phyloP scores from a whole-genome alignment of 2,113 vertebrate species.

The Ceyx margarethae region DNA sequence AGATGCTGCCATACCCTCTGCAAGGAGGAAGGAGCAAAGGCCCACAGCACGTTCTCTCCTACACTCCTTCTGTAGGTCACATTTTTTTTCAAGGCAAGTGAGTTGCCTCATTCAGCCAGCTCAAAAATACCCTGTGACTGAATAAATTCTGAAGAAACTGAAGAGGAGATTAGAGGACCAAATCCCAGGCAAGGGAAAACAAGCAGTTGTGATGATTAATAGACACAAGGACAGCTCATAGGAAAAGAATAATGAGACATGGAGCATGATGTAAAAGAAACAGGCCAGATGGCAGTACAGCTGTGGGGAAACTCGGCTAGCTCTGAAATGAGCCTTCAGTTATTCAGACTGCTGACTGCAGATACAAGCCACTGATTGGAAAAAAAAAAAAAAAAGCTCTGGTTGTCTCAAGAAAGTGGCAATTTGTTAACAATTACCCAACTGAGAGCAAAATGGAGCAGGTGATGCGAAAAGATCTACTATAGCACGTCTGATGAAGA shows the following conservation, averaged over 20 bases:
- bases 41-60: background rate
- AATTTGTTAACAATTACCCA: constrained; percentile 23
- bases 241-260: constrained; percentile 64
- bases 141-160: constrained; percentile 38
- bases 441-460: constrained; percentile 15
- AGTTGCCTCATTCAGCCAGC: background rate
- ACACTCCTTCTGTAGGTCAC: background rate
- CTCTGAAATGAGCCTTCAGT: constrained; percentile 44
- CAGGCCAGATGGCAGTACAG: constrained; percentile 57
- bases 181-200: constrained; percentile 52
- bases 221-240: constrained; percentile 66
- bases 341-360: background rate
- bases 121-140: constrained; percentile 13
- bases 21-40: background rate
- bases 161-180: constrained; percentile 32
- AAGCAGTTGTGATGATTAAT: constrained; percentile 63
- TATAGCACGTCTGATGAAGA: background rate
- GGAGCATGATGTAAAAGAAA: constrained; percentile 63
- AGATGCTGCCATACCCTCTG: background rate
- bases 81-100: background rate
- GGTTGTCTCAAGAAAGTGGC: background rate
- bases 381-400: background rate
- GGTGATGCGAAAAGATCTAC: constrained; percentile 1
- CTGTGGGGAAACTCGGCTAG: constrained; percentile 45
- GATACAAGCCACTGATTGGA: background rate